These are phyloP conservation scores for Trissolcus basalis DNA, from an alignment of 1,140 invertebrate species.

Conservation along the genomic window DNA sequence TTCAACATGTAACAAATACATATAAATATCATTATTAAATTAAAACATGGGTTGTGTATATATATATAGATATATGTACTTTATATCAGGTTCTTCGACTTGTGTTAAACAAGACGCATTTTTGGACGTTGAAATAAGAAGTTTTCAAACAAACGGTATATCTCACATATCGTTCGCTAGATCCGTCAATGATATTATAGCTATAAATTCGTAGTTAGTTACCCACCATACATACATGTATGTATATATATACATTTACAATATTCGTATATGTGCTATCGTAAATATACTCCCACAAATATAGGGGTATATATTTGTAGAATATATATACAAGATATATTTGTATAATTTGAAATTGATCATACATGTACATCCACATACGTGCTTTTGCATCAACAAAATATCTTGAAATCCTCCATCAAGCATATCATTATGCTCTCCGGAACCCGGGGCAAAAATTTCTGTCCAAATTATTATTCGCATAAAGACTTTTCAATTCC, in stretches of 20 bases:
- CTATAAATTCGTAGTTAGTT: neutral
- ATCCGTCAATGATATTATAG: neutral
- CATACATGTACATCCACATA: slow-evolving; percentile 26
- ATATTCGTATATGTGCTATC: neutral
- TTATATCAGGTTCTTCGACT: slow-evolving; percentile 26
- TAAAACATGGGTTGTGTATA: slow-evolving; percentile 24
- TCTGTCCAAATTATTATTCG: too few species aligned
- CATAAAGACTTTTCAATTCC: too few species aligned
- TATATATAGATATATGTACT: slow-evolving; percentile 43
- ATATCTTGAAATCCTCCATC: slow-evolving; percentile 61
- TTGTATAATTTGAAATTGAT: slow-evolving; percentile 27
- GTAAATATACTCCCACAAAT: too few species aligned
- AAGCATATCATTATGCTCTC: slow-evolving; percentile 28
- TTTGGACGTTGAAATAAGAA: slow-evolving; percentile 23
- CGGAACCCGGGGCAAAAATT: too few species aligned
- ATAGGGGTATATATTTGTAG: too few species aligned
- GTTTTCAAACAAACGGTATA: neutral
- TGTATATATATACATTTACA: slow-evolving; percentile 1
- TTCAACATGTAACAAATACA: slow-evolving; percentile 54
- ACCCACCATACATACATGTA: neutral
- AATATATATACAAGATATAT: slow-evolving; percentile 4
- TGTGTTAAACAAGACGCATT: slow-evolving; percentile 15
- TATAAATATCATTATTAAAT: slow-evolving; percentile 47
- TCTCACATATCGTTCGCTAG: too few species aligned
- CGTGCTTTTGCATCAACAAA: slow-evolving; percentile 55